Conservation (phyloP, 2,113 vertebrate genomes). For the Chitala chitala region DNA sequence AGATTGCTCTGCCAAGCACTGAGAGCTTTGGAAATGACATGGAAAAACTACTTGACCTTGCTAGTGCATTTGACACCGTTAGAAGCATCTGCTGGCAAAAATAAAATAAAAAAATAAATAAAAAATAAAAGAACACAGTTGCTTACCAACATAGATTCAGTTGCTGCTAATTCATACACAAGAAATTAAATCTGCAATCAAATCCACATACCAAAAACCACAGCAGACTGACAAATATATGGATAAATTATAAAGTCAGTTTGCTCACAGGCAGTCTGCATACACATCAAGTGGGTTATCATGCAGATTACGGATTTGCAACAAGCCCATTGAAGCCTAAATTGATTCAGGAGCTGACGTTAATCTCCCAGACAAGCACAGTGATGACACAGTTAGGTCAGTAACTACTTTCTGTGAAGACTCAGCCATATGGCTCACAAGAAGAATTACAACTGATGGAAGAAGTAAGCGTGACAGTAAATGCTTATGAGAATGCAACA, state of each 20-base stretch:
- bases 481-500: background rate
- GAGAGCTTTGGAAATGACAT: background rate
- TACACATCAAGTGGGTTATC: background rate
- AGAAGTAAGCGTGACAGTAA: too few species aligned
- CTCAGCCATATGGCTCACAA: background rate
- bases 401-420: background rate
- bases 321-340: background rate
- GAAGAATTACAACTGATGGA: background rate
- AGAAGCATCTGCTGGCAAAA: background rate
- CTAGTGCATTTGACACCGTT: background rate
- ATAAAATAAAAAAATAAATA: too few species aligned
- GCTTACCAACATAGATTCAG: background rate
- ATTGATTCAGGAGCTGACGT: background rate
- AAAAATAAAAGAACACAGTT: too few species aligned
- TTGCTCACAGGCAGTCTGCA: background rate
- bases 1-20: background rate
- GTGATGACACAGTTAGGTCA: background rate
- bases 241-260: background rate
- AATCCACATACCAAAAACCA: background rate
- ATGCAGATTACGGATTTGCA: background rate
- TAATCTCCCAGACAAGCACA: background rate
- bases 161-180: slow-evolving; percentile 2
- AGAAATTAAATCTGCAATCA: slow-evolving; percentile 3
- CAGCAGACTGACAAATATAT: background rate
- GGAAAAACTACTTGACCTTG: slow-evolving; percentile 1